Base-by-base conservation (phyloP, 2,113 vertebrate species). In the Eulemur macaco region DNA sequence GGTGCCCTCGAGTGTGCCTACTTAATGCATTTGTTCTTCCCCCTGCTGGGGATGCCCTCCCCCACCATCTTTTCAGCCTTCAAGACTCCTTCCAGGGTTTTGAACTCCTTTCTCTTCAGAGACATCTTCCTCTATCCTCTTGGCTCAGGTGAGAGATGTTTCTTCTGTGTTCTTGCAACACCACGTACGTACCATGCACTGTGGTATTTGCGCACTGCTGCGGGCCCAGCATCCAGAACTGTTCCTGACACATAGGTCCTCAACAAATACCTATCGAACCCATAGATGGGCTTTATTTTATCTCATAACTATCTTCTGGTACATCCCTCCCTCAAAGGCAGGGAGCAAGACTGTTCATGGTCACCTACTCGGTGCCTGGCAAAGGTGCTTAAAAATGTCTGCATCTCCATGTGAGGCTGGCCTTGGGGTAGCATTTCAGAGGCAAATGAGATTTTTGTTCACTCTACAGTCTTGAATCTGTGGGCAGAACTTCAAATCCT, bases 121-220 rank as follows among this genome's bases (percentile, higher is more conserved):
- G 13, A 50, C 64, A 23, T 0, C 31, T 78, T 88, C 73, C 8
- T 71, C 58, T 5, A 45, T 81, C 63, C 45, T 95, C 54, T 47
- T 17, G 5, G 42, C 12, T 68, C 29, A n/a, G n/a, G 54, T 39
- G 71, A 78, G 34, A 66, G n/a, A 10, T 0, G 0, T 88, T 81
- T 85, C 60, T 85, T 93, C 3, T 54, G 2, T 77, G 29, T 94
- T 82, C 42, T 71, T 71, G 3, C 0, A 25, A 27, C 58, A 20
- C 42, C 1, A 8, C 34, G 3, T 52, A 69, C 42, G 0, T 56
- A 3, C 47, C 45, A 13, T 1, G 14, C 8, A 29, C 21, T 39
- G 39, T 14, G 45, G 54, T 3, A 9, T 81, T 73, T 83, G 39
- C n/a, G 11, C 6, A 37, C 37, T 27, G 21, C 8, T 21, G 4